Evolutionary conservation across 2,113 vertebrate genomes (phyloP).

Genomic region (Nothocercus julius): DNA sequence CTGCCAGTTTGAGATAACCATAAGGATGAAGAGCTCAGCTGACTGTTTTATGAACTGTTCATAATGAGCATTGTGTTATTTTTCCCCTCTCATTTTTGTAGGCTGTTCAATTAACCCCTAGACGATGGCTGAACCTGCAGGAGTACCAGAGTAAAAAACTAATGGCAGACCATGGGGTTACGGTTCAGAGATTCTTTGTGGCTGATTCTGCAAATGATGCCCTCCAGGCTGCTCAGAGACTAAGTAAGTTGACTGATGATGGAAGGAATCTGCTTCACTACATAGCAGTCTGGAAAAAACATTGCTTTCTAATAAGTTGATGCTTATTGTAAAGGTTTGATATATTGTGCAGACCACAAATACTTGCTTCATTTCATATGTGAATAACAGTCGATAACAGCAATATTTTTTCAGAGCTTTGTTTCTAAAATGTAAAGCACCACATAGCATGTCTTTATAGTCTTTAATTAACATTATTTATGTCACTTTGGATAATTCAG

Average conservation of each 20-base stretch:
- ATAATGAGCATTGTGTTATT: slow-evolving; percentile 53
- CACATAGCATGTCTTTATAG: not conserved
- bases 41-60: slow-evolving; percentile 55
- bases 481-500: not conserved
- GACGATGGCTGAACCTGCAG: slow-evolving; percentile 97
- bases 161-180: slow-evolving; percentile 94
- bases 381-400: not conserved
- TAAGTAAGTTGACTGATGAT: slow-evolving; percentile 85
- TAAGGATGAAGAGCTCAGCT: not conserved
- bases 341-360: not conserved
- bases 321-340: not conserved
- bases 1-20: not conserved
- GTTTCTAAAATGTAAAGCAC: not conserved
- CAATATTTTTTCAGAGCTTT: not conserved
- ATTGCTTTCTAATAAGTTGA: slow-evolving; percentile 25
- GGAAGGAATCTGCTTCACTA: not conserved
- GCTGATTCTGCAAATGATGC: slow-evolving; percentile 89
- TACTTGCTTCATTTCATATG: not conserved
- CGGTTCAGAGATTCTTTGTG: slow-evolving; percentile 94
- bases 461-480: not conserved
- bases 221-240: slow-evolving; percentile 90
- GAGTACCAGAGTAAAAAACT: slow-evolving; percentile 99
- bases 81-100: slow-evolving; percentile 69
- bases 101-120: slow-evolving; percentile 81
- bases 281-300: slow-evolving; percentile 40